Conservation (phyloP, 2,113 vertebrate species). For the Motacilla alba region DNA sequence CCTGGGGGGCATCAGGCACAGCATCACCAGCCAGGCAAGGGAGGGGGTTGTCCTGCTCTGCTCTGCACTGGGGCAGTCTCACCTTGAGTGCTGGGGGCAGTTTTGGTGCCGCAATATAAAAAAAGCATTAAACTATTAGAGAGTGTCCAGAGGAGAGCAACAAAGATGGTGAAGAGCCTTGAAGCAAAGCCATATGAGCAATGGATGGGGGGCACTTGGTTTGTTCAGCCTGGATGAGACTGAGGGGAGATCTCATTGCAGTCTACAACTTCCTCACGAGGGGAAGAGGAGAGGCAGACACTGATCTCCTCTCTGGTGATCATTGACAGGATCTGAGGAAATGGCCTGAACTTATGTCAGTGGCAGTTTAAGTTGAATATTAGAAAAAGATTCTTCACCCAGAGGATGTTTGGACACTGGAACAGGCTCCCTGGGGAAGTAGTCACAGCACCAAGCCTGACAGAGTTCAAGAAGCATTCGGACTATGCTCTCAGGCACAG, state of each 20-base stretch:
- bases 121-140: not conserved
- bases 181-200: not conserved
- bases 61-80: rapidly evolving
- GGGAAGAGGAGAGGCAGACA: rapidly evolving
- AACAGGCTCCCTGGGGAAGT: not conserved
- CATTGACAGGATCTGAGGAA: not conserved
- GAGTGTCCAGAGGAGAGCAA: too few relatives aligned
- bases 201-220: rapidly evolving
- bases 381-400: not conserved
- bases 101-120: not conserved
- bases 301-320: not conserved
- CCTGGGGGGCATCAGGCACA: not conserved
- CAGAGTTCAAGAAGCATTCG: not conserved
- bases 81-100: rapidly evolving
- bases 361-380: not conserved
- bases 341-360: not conserved
- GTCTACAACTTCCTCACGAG: rapidly evolving
- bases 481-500: not conserved
- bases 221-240: not conserved
- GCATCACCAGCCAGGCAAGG: rapidly evolving
- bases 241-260: not conserved
- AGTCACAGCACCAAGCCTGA: not conserved
- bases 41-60: not conserved
- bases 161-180: not conserved
- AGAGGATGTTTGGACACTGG: rapidly evolving